These are phyloP conservation scores for Vanessa atalanta DNA, from an alignment of 1,140 invertebrate genomes.

Conservation along the genomic window DNA sequence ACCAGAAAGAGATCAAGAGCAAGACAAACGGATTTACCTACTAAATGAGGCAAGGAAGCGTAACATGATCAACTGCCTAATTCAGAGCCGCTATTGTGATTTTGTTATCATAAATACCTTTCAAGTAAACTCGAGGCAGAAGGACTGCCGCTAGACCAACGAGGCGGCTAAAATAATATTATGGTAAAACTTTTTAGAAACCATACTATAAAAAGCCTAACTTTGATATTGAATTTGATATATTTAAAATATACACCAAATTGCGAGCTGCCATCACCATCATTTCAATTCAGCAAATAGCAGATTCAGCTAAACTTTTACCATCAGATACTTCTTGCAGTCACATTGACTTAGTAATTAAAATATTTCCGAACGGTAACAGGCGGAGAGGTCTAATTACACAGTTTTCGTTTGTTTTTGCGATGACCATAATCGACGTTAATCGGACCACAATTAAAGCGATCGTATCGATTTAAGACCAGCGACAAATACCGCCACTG, in stretches of 20 bases:
- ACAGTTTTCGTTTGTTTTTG: constrained; percentile 59
- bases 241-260: background rate
- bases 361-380: constrained; percentile 50
- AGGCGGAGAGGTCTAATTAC: constrained; percentile 56
- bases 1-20: too few relatives aligned
- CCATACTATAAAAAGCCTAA: too few relatives aligned
- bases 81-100: too few relatives aligned
- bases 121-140: too few relatives aligned
- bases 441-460: constrained; percentile 63
- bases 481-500: constrained; percentile 46
- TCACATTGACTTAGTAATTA: constrained; percentile 39
- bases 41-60: too few relatives aligned
- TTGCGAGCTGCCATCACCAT: background rate
- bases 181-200: too few relatives aligned
- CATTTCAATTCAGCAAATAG: background rate
- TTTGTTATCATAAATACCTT: too few relatives aligned
- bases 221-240: background rate
- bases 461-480: constrained; percentile 60
- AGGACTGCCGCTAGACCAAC: too few relatives aligned
- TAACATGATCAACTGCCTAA: too few relatives aligned
- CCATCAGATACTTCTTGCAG: background rate
- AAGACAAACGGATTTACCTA: too few relatives aligned
- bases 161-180: too few relatives aligned
- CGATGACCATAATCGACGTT: constrained; percentile 54
- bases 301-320: background rate